Evolutionary conservation across 2,797 vertebrate genomes (phyloP).

Genomic region (Acropternis orthonyx): DNA sequence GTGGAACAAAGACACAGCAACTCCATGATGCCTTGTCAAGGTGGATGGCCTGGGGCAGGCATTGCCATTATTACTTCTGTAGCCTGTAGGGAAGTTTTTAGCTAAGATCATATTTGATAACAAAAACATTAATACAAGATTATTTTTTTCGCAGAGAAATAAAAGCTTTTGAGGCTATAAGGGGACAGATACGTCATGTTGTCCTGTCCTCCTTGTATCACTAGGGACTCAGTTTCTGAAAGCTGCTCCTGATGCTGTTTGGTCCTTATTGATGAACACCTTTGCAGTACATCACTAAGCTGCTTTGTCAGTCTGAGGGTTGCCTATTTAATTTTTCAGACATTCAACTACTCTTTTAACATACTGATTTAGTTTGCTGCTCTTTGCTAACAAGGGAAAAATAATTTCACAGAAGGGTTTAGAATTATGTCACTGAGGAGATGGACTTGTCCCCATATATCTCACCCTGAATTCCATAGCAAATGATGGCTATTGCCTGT

Average conservation of each 20-base stretch:
- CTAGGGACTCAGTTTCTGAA: not conserved
- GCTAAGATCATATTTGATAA: not conserved
- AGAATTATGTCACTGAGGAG: not conserved
- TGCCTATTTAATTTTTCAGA: not conserved
- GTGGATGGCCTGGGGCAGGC: not conserved
- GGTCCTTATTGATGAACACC: not conserved
- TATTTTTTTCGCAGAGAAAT: not conserved
- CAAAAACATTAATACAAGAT: not conserved
- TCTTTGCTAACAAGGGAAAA: not conserved
- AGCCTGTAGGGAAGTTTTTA: not conserved
- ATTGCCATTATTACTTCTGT: not conserved
- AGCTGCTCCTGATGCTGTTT: not conserved
- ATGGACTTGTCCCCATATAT: not conserved
- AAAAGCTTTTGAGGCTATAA: not conserved
- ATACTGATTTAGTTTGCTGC: not conserved
- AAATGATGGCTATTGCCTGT: not conserved
- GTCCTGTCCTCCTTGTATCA: not conserved
- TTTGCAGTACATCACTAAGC: not conserved
- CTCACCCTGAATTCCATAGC: not conserved
- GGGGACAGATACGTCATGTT: not conserved
- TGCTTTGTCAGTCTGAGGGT: not conserved
- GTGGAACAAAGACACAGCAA: not conserved
- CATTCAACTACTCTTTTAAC: not conserved
- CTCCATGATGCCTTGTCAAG: fast-evolving
- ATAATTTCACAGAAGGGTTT: not conserved